Base-by-base conservation (phyloP, 2,888 invertebrate species). In the Aplocera efformata region DNA sequence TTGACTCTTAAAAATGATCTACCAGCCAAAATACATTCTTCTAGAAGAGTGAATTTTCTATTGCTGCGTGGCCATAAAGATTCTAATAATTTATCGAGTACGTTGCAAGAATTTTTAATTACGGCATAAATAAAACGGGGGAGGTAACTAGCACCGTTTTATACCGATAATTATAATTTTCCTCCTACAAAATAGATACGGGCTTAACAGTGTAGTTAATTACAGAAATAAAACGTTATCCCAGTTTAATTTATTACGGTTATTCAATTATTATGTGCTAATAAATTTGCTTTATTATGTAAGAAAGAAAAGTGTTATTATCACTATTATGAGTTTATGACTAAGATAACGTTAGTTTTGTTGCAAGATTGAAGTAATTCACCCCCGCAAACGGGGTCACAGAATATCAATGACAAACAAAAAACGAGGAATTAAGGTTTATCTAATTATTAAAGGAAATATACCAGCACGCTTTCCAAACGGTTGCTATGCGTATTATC, bases 361-460 rank as follows among this genome's bases (percentile, higher is more conserved):
- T 26, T 21, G 7, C 20, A 24, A 17, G 25, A 34, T 42, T 32
- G 17, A 7, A 23, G 7, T 7, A 23, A 33, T 27, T 31, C 23
- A 26, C 30, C 24, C 30, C 24, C 22, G 22, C 11, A 44, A 39
- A 44, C 35, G 28, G 38, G 33, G 30, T 30, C 30, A 11, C 21
- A 31, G 10, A n/a, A 9, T 24, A 31, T 24, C 13, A 30, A 8
- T 9, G 10, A 23, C 24, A 33, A 21, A 5, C 13, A 8, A 8
- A 17, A 3, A 11, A 5, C 6, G 10, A 27, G 9, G 22, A 22
- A 40, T 31, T 17, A 36, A 17, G 7, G 17, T 6, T 56, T 62
- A 65, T 65, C 64, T 42, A 65, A 49, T 67, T 62, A 55, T 65
- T 59, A 43, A 58, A 61, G 68, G 66, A 69, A 70, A 65, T 60